Conservation (phyloP, 2,888 invertebrate species). For the Acronicta psi region DNA sequence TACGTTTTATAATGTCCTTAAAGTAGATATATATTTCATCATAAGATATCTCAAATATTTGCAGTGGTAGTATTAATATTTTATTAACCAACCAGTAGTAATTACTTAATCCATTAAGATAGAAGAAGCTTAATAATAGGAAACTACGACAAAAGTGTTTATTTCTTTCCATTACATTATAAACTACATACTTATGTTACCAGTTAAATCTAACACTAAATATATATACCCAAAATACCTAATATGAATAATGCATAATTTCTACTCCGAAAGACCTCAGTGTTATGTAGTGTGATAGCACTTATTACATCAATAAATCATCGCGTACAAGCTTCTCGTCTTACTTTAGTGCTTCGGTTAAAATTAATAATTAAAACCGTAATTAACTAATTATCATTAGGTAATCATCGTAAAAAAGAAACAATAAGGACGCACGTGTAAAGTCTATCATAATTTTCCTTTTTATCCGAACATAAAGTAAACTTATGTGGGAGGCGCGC, state of each 20-base stretch:
- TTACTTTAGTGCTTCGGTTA: conserved; percentile 86
- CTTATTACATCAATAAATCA: conserved; percentile 84
- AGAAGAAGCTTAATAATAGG: conserved; percentile 89
- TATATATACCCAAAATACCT: conserved; percentile 89
- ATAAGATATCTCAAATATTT: conserved; percentile 90
- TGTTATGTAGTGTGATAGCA: conserved; percentile 85
- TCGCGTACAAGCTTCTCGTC: conserved; percentile 86
- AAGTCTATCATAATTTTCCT: conserved; percentile 89
- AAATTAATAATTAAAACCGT: conserved; percentile 89
- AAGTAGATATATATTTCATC: conserved; percentile 90
- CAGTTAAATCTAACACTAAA: conserved; percentile 89
- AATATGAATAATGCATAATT: conserved; percentile 88
- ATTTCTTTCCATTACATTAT: conserved; percentile 87
- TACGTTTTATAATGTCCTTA: conserved; percentile 90
- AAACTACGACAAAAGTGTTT: conserved; percentile 89
- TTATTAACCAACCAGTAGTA: conserved; percentile 89
- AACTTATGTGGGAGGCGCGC: conserved; percentile 64
- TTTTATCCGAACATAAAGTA: conserved; percentile 87
- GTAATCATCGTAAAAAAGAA: conserved; percentile 81
- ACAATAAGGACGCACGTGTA: conserved; percentile 86
- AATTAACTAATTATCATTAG: conserved; percentile 90
- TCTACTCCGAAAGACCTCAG: conserved; percentile 87
- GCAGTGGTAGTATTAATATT: conserved; percentile 89
- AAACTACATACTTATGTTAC: conserved; percentile 89
- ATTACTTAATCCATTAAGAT: conserved; percentile 88